phyloP scores from a whole-genome alignment of 2,797 vertebrate genomes.

The Bovichtus diacanthus region DNA sequence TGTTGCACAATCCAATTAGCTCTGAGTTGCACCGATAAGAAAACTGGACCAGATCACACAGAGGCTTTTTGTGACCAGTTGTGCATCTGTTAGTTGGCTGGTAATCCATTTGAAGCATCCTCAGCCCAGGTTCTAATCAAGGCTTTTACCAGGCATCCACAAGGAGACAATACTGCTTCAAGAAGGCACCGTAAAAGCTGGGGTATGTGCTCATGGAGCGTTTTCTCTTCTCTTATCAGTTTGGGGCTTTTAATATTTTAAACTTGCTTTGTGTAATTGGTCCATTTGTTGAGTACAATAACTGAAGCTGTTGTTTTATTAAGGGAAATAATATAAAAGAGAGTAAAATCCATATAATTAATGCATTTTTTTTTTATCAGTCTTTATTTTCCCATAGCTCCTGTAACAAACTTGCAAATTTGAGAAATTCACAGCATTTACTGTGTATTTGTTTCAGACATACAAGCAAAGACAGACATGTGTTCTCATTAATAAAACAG shows the following conservation, averaged over 20 bases:
- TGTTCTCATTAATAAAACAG: slow-evolving; percentile 1
- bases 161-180: neutral
- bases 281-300: neutral
- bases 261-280: neutral
- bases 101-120: slow-evolving; percentile 26
- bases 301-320: neutral
- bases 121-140: slow-evolving; percentile 2
- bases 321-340: neutral
- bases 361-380: neutral
- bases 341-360: neutral
- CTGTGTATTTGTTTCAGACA: neutral
- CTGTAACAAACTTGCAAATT: neutral
- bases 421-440: neutral
- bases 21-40: slow-evolving; percentile 68
- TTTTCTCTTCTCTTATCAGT: slow-evolving; percentile 1
- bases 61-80: slow-evolving; percentile 43
- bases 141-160: slow-evolving; percentile 25
- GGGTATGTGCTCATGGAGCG: slow-evolving; percentile 50
- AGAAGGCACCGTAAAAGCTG: slow-evolving; percentile 1
- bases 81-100: slow-evolving; percentile 32
- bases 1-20: slow-evolving; percentile 78
- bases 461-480: neutral
- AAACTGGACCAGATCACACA: slow-evolving; percentile 56
- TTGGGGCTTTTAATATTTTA: neutral
- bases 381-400: neutral